Evolutionary conservation across 2,113 vertebrate genomes (phyloP).

Genomic region (Natator depressus): DNA sequence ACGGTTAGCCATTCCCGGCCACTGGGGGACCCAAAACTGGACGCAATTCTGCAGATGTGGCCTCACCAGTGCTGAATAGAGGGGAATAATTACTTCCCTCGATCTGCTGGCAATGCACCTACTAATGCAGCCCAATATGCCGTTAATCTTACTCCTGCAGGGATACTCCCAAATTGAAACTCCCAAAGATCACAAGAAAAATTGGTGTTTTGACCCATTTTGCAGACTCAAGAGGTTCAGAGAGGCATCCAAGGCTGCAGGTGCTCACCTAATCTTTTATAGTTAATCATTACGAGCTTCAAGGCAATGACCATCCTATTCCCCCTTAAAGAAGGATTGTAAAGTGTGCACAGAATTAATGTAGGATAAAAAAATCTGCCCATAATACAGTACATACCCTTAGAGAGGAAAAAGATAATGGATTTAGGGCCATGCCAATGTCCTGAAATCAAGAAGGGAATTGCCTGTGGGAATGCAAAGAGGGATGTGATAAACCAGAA

Average conservation of each 20-base stretch:
- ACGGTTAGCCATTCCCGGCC: no score
- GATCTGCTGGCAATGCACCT: no score
- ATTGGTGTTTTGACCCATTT: not conserved
- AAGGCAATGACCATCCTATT: not conserved
- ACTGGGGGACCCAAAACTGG: no score
- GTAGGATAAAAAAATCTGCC: not conserved
- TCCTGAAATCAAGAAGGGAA: not conserved
- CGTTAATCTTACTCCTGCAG: not conserved
- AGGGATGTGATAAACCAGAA: not conserved
- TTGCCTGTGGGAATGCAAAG: not conserved
- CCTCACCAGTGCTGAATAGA: no score
- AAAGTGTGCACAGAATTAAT: not conserved
- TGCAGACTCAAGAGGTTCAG: not conserved
- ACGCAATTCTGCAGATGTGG: no score
- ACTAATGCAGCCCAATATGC: no score
- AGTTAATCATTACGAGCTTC: not conserved
- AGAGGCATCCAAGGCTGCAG: not conserved
- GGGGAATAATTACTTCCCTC: no score
- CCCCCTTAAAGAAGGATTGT: constrained; percentile 2
- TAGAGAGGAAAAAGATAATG: not conserved
- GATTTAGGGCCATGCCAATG: not conserved
- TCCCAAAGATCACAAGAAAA: not conserved
- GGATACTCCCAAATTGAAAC: not conserved
- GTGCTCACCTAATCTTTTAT: not conserved
- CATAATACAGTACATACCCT: constrained; percentile 5